These are phyloP conservation scores for Chrysotoxum bicinctum DNA, from an alignment of 2,888 invertebrate species.

Conservation along the genomic window DNA sequence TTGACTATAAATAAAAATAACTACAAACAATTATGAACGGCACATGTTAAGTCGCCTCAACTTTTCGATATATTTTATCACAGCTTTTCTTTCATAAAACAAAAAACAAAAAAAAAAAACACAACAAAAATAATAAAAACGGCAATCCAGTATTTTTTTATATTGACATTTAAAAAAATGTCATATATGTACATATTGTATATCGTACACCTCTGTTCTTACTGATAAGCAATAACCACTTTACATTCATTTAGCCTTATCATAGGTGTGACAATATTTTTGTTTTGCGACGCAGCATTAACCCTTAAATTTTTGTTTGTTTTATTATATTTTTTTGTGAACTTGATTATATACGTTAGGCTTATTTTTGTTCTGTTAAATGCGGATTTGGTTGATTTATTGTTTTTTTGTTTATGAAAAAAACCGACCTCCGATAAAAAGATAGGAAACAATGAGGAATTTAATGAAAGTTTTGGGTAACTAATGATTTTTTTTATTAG, in stretches of 20 bases:
- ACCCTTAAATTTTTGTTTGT: neutral
- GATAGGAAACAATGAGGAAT: neutral
- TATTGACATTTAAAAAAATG: constrained; percentile 1
- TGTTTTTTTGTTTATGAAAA: neutral
- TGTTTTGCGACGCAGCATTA: neutral
- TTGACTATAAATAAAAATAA: neutral
- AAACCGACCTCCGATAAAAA: neutral
- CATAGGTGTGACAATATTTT: neutral
- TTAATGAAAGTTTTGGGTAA: neutral
- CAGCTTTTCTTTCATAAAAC: neutral
- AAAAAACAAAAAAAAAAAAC: neutral
- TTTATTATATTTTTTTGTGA: neutral
- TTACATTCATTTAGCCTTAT: neutral
- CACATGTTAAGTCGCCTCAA: neutral
- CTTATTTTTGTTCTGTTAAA: neutral
- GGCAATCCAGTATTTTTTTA: neutral
- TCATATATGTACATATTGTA: neutral
- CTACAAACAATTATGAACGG: neutral
- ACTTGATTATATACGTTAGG: neutral
- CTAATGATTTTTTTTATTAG: too few relatives aligned
- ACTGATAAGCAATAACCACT: neutral
- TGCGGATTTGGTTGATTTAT: neutral
- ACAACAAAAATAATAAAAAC: neutral
- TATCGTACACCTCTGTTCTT: neutral
- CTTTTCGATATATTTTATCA: neutral